Conservation (phyloP, 2,888 invertebrate species). For the Villa cingulata region DNA sequence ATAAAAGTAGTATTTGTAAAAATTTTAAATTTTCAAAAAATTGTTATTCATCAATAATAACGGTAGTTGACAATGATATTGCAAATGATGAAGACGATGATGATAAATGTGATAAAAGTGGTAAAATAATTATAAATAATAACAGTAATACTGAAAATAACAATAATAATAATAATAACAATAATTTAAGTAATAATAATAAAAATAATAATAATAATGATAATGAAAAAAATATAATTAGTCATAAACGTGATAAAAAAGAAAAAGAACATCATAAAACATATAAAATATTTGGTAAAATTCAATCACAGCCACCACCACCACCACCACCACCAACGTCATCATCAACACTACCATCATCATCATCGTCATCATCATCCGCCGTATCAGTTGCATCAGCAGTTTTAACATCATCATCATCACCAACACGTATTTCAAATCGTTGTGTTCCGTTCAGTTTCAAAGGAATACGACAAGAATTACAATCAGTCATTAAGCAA, state of each 20-base stretch:
- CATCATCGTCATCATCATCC: not conserved
- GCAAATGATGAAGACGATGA: not conserved
- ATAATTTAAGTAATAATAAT: not conserved
- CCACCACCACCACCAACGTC: too few relatives aligned
- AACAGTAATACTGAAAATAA: not conserved
- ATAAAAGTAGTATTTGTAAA: not conserved
- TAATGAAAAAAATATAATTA: not conserved
- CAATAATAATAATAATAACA: not conserved
- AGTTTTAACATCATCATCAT: slow-evolving; percentile 9
- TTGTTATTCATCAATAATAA: too few relatives aligned
- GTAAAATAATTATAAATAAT: not conserved
- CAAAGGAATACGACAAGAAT: slow-evolving; percentile 9
- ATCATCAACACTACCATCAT: too few relatives aligned
- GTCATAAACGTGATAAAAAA: not conserved
- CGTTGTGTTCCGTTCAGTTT: slow-evolving; percentile 12
- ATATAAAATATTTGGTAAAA: not conserved
- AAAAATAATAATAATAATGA: not conserved
- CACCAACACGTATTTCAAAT: slow-evolving; percentile 9
- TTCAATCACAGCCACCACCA: too few relatives aligned
- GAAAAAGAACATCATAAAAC: not conserved
- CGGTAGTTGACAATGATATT: not conserved
- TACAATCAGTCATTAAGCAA: slow-evolving; percentile 12
- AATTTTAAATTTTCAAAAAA: too few relatives aligned
- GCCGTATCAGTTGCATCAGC: not conserved
- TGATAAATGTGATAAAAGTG: slow-evolving; percentile 19